A percentile compares a stretch with the other conserved stretches of the same genome.
Conservation (phyloP, 1,140 invertebrate genomes). For the Drosophila tristis region DNA sequence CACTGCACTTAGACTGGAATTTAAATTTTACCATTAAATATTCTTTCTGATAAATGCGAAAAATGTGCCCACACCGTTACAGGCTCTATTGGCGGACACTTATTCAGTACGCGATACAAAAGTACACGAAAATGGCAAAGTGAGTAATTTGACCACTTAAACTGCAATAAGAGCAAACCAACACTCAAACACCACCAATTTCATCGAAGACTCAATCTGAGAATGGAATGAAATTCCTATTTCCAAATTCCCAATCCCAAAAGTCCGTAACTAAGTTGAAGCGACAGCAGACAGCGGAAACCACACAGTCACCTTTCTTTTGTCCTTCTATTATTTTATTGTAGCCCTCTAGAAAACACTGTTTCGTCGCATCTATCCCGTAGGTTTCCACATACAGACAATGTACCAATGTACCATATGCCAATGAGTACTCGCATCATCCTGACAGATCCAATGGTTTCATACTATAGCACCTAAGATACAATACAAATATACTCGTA, state of each 20-base stretch:
- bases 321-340: conserved; percentile 3
- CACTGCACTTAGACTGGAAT: conserved; percentile 40
- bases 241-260: conserved; percentile 12
- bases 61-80: conserved; percentile 66
- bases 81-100: conserved; percentile 86
- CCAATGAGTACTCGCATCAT: too few species aligned
- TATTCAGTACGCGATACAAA: conserved; percentile 89
- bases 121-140: conserved; percentile 94
- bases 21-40: conserved; percentile 1
- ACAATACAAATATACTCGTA: conserved; percentile 3
- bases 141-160: conserved; percentile 84
- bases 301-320: conserved; percentile 25
- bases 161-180: conserved; percentile 34
- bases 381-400: conserved; percentile 16
- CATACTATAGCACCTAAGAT: conserved; percentile 2
- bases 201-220: conserved; percentile 22
- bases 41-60: conserved; percentile 60
- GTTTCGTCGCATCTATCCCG: not conserved
- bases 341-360: conserved; percentile 9
- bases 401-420: too few species aligned
- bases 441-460: too few species aligned
- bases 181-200: conserved; percentile 21
- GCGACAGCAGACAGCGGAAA: conserved; percentile 28
- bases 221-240: conserved; percentile 42
- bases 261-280: conserved; percentile 24